phyloP scores from a whole-genome alignment of 2,113 vertebrate species.

The Arvicanthis niloticus region DNA sequence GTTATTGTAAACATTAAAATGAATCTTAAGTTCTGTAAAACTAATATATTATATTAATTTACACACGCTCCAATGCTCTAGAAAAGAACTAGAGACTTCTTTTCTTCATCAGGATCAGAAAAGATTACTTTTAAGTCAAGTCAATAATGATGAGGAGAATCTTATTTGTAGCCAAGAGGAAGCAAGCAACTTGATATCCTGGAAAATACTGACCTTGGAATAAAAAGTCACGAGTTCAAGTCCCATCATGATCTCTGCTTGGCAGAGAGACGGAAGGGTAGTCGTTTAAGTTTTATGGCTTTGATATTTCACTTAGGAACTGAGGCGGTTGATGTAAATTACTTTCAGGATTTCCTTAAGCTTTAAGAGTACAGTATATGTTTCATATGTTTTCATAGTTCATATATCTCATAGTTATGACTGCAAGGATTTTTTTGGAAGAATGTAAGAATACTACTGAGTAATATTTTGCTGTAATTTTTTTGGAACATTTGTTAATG shows the following conservation, averaged over 20 bases:
- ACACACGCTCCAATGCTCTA: neutral
- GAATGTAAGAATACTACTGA: neutral
- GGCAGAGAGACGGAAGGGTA: neutral
- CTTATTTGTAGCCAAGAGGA: conserved; percentile 67
- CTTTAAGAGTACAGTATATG: neutral
- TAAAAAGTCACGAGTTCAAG: conserved; percentile 60
- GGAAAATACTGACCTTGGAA: conserved; percentile 64
- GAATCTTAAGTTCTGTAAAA: neutral
- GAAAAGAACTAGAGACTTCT: neutral
- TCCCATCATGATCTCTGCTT: conserved; percentile 49
- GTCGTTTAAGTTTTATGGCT: conserved; percentile 15
- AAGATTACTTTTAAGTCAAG: conserved; percentile 38
- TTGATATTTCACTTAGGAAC: conserved; percentile 44
- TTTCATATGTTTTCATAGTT: neutral
- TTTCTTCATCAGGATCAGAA: neutral
- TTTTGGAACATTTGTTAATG: neutral
- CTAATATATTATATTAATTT: conserved; percentile 41
- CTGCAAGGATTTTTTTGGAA: neutral
- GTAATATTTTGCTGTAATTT: neutral
- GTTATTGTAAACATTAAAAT: conserved; percentile 4
- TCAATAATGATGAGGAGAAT: neutral
- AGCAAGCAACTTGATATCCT: conserved; percentile 60
- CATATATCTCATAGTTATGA: neutral
- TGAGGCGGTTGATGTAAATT: neutral
- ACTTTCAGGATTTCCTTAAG: neutral